phyloP scores from a whole-genome alignment of 2,113 vertebrate genomes.

The Mugil cephalus region DNA sequence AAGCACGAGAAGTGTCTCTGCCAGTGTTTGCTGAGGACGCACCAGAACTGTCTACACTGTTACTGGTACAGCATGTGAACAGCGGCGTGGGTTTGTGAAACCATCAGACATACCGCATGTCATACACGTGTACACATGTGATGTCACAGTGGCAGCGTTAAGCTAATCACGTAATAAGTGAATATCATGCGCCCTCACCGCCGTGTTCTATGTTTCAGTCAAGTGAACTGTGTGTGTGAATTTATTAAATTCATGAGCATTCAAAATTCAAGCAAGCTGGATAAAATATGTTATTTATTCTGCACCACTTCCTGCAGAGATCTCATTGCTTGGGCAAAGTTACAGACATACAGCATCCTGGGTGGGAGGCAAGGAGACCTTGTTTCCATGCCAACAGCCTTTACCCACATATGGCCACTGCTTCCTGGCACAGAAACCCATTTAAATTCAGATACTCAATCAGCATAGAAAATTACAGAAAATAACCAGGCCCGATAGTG shows the following conservation, averaged over 20 bases:
- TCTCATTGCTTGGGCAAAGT: conserved; percentile 46
- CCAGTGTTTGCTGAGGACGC: background rate
- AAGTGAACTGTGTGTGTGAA: conserved; percentile 1
- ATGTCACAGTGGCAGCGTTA: conserved; percentile 29
- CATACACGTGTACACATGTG: too few relatives aligned
- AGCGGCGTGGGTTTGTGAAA: conserved; percentile 36
- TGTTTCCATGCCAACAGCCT: conserved; percentile 77
- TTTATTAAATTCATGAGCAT: conserved; percentile 3
- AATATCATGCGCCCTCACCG: conserved; percentile 28
- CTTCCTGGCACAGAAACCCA: conserved; percentile 81
- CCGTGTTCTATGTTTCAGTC: conserved; percentile 17
- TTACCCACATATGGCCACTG: conserved; percentile 53
- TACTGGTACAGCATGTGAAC: conserved; percentile 30
- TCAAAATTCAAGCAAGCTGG: background rate
- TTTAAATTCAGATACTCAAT: conserved; percentile 79
- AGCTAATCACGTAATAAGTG: conserved; percentile 28
- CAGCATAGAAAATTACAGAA: conserved; percentile 73
- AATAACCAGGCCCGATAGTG: conserved; percentile 75
- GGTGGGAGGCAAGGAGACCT: conserved; percentile 49
- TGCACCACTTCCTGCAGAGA: conserved; percentile 33
- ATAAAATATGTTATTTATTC: conserved; percentile 37
- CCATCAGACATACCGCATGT: conserved; percentile 15
- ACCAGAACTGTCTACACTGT: too few relatives aligned
- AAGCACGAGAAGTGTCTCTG: background rate
- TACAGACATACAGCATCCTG: conserved; percentile 65